Base-by-base conservation (phyloP, 2,797 vertebrate species). In the Morelia viridis region DNA sequence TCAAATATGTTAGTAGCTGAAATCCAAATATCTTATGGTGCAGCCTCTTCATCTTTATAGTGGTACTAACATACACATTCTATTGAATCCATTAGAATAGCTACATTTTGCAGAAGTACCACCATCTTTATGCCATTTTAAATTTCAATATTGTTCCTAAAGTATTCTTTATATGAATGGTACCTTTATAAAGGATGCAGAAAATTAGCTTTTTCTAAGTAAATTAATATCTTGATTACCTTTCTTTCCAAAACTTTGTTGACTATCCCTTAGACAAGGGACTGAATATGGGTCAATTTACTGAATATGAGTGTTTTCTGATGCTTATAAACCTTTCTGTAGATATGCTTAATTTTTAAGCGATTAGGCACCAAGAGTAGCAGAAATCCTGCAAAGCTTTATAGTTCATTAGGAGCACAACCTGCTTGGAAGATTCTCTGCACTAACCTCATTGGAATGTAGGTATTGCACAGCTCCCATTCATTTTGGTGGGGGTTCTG, bases 221-320 rank as follows among this genome's bases (percentile, higher is more conserved):
- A 96, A 97, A 97, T 97, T 97, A 97, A 97, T 98, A 97, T 96
- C 97, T 97, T 97, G 97, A 97, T 97, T 97, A 97, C 97, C 97
- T 97, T 97, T 97, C 97, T 97, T 97, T 97, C 97, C 97, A 97
- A 96, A 98, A 97, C 96, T 97, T 98, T 94, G 95, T 92, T 97
- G 97, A 94, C 97, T 98, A 98, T 98, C 97, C 97, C 96, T 98
- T 98, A 97, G 95, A 96, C 95, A 96, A 96, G 97, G 97, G 97
- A 95, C 96, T 96, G 96, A 92, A 93, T 97, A 76, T 98, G 97
- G 98, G 98, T 97, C 97, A 96, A 96, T 98, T 97, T 98, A 98
- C 98, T 98, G 98, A 97, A 98, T 98, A 98, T 97, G 98, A 99
- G 98, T 98, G 98, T 99, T 98, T 98, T 98, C 97, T 98, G 97